A percentile compares a stretch with the other conserved stretches of the same genome.
These are phyloP conservation scores for Pristionchus maxplancki DNA, from an alignment of 2,888 invertebrate genomes.

Conservation along the genomic window DNA sequence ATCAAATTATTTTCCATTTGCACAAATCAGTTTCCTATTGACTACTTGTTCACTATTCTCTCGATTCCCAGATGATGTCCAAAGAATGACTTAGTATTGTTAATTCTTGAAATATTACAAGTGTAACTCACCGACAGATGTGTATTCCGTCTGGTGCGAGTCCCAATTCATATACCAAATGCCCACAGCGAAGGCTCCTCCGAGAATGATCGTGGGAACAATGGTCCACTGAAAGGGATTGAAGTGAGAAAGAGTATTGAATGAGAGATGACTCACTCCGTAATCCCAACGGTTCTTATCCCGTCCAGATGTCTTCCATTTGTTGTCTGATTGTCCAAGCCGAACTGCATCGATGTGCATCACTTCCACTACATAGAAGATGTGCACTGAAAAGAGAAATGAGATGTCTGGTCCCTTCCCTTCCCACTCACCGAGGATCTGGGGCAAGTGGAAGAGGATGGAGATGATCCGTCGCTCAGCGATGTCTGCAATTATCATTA, in stretches of 20 bases:
- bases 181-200: background rate
- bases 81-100: too few species aligned
- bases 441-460: background rate
- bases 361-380: background rate
- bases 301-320: too few species aligned
- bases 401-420: background rate
- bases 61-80: too few species aligned
- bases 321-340: background rate
- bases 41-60: too few species aligned
- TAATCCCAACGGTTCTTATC: background rate
- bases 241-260: too few species aligned
- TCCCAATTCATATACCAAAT: background rate
- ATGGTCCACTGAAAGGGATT: background rate
- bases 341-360: background rate
- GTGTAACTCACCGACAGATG: background rate
- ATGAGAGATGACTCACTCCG: too few species aligned
- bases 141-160: background rate
- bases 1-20: too few species aligned
- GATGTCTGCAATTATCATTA: background rate
- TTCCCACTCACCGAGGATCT: background rate
- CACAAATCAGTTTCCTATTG: too few species aligned
- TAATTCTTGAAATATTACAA: background rate
- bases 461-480: background rate
- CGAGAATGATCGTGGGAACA: background rate
- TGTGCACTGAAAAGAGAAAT: background rate